Percentiles rank a stretch among this genome's conserved stretches.
phyloP scores from a whole-genome alignment of 1,140 invertebrate genomes.

The Dendroctonus valens region DNA sequence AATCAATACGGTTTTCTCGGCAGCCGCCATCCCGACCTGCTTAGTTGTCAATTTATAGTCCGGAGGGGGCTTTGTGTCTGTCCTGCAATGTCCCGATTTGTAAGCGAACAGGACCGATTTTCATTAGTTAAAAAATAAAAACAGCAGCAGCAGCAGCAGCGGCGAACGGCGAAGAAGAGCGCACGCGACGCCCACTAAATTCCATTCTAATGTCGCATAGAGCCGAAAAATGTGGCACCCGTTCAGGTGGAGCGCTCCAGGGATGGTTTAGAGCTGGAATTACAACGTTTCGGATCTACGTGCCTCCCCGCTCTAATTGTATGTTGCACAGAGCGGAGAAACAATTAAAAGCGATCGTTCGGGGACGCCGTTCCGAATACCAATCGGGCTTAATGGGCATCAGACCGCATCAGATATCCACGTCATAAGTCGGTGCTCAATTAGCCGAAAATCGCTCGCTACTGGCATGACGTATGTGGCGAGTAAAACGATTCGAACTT shows the following conservation, averaged over 20 bases:
- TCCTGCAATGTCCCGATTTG: no score
- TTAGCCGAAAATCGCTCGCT: no score
- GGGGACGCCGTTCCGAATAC: conserved; percentile 17
- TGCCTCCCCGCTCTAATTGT: conserved; percentile 27
- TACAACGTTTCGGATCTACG: conserved; percentile 32
- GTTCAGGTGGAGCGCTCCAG: conserved; percentile 25
- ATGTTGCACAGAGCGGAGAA: conserved; percentile 29
- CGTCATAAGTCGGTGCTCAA: no score
- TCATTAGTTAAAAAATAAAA: conserved; percentile 27
- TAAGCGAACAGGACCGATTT: conserved; percentile 4
- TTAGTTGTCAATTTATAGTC: no score
- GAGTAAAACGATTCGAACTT: conserved; percentile 39
- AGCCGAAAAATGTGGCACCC: conserved; percentile 26
- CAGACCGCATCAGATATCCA: no score
- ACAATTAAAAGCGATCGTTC: conserved; percentile 29
- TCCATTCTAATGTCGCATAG: conserved; percentile 33
- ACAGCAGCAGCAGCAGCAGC: conserved; percentile 18
- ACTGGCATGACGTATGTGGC: no score
- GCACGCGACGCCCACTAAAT: conserved; percentile 15
- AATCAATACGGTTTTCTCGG: conserved; percentile 32
- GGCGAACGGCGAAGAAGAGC: no score
- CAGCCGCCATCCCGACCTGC: no score
- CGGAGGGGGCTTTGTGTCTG: no score
- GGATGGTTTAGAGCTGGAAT: conserved; percentile 31
- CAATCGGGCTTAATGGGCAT: conserved; percentile 2